These are phyloP conservation scores for Aplocera efformata DNA, from an alignment of 2,888 invertebrate genomes.

Conservation along the genomic window DNA sequence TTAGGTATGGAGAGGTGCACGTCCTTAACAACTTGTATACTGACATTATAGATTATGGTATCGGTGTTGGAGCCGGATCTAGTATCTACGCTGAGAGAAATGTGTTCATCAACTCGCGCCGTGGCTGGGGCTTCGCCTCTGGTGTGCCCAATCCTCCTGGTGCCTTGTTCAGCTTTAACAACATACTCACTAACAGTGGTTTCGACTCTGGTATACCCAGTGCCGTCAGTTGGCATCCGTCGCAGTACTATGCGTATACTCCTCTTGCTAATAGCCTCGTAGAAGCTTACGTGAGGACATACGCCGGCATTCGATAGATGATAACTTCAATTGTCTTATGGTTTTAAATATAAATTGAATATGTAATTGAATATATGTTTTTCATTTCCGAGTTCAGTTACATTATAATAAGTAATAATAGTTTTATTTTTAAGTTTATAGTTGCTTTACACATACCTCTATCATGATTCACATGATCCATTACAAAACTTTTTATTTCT, in stretches of 20 bases:
- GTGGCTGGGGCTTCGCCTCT: slow-evolving; percentile 11
- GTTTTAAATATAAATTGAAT: no score
- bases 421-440: no score
- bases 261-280: slow-evolving; percentile 3
- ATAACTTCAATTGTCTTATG: no score
- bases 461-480: no score
- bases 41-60: slow-evolving; percentile 9
- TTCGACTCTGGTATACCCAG: slow-evolving; percentile 4
- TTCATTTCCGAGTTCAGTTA: no score
- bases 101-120: slow-evolving; percentile 8
- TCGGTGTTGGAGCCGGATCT: slow-evolving; percentile 8
- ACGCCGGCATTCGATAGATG: slow-evolving; percentile 2
- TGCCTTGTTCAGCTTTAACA: slow-evolving; percentile 2
- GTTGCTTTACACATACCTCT: no score
- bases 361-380: no score
- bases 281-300: slow-evolving; percentile 4
- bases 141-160: slow-evolving; percentile 6
- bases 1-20: slow-evolving; percentile 17
- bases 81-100: slow-evolving; percentile 14
- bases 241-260: slow-evolving; percentile 8
- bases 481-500: no score
- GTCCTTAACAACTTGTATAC: slow-evolving; percentile 18
- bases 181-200: slow-evolving; percentile 10
- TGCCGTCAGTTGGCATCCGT: slow-evolving; percentile 3
- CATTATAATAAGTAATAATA: no score